Percentiles rank a stretch among this genome's conserved stretches.
These are phyloP conservation scores for Heliornis fulica DNA, from an alignment of 2,113 vertebrate species.

Conservation along the genomic window DNA sequence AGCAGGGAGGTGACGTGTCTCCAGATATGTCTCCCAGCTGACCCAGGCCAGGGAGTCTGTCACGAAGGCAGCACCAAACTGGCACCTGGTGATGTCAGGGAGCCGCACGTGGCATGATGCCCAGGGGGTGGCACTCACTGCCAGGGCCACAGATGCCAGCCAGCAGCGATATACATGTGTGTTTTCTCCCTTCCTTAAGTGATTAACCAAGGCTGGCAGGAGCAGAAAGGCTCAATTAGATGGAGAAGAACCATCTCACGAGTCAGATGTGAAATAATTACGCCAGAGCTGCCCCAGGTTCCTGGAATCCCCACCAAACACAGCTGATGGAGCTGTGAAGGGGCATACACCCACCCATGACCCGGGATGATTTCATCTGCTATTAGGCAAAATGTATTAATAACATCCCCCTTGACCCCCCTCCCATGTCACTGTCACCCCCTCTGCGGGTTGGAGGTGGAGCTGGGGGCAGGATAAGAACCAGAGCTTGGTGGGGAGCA, in stretches of 20 bases:
- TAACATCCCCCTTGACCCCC: not conserved
- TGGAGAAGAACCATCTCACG: not conserved
- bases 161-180: not conserved
- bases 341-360: not conserved
- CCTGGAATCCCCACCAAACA: not conserved
- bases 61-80: not conserved
- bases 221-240: not conserved
- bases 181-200: not conserved
- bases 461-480: constrained; percentile 40
- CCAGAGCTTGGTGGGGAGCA: not conserved
- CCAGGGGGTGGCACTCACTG: not conserved
- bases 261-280: not conserved
- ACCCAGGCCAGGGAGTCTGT: not conserved
- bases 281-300: not conserved
- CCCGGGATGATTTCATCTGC: constrained; percentile 13
- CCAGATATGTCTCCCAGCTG: not conserved
- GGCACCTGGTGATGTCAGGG: accelerated
- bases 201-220: not conserved
- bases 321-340: not conserved
- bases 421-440: not conserved
- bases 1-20: not conserved
- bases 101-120: accelerated
- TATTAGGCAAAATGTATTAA: constrained; percentile 21
- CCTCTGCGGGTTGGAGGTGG: not conserved
- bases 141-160: accelerated